A percentile compares a stretch with the other conserved stretches of the same genome.
Evolutionary conservation across 2,797 vertebrate species (phyloP).

Genomic region (Poecilia picta): DNA sequence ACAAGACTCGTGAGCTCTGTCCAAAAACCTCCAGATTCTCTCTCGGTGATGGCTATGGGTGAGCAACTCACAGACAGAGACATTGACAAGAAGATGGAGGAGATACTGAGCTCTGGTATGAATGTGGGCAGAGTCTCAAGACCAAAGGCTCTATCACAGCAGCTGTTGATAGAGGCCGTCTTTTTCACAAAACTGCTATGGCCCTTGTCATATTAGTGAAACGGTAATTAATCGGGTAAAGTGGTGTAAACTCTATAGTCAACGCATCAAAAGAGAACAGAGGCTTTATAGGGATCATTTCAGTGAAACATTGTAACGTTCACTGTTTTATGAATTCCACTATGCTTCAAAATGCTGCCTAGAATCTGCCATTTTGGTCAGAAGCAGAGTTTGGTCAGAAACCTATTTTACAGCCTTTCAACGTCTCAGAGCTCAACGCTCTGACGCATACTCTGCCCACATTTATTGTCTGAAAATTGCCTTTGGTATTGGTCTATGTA

Average conservation of each 20-base stretch:
- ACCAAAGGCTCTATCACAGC: constrained; percentile 11
- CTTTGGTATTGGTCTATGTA: not conserved
- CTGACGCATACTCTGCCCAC: not conserved
- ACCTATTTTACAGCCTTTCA: not conserved
- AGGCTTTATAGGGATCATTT: not conserved
- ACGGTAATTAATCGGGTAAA: not conserved
- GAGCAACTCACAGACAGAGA: constrained; percentile 41
- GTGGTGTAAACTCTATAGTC: not conserved
- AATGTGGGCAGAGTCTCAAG: constrained; percentile 62
- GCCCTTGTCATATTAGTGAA: constrained; percentile 21
- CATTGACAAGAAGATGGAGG: constrained; percentile 34
- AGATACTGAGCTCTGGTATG: constrained; percentile 64
- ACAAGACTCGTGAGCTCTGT: constrained; percentile 63
- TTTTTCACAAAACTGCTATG: constrained; percentile 52
- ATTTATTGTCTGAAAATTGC: not conserved
- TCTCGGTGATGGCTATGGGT: constrained; percentile 55
- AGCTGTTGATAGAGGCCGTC: constrained; percentile 30
- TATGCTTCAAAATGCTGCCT: not conserved
- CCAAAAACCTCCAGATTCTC: constrained; percentile 44
- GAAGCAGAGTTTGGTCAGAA: not conserved
- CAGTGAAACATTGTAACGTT: not conserved
- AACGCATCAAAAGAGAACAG: not conserved
- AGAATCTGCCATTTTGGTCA: not conserved
- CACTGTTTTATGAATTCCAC: not conserved
- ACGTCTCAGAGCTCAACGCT: not conserved